Evolutionary conservation across 1,140 invertebrate species (phyloP).

Genomic region (Brachionus manjavacas): DNA sequence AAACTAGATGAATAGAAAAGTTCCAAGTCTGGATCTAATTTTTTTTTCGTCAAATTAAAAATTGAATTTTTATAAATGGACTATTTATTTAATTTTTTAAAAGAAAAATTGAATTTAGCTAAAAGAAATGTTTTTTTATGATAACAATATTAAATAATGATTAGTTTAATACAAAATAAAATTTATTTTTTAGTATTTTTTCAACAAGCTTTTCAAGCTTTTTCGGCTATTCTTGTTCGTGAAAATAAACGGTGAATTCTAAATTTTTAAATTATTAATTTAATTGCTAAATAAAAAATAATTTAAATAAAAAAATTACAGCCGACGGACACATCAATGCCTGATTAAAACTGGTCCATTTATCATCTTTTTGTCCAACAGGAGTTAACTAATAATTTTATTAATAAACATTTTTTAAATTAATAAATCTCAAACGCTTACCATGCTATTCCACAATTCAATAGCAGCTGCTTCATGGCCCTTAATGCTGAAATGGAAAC

Average conservation of each 20-base stretch:
- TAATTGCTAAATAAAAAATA: no score
- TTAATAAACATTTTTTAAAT: not conserved
- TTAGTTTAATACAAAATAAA: no score
- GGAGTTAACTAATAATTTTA: not conserved
- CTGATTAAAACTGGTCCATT: not conserved
- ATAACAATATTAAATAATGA: not conserved
- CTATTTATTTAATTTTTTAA: not conserved
- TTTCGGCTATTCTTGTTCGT: not conserved
- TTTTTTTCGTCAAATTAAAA: no score
- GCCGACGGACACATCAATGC: not conserved
- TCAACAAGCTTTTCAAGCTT: not conserved
- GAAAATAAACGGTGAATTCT: not conserved
- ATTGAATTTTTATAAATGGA: no score
- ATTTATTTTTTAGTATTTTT: no score
- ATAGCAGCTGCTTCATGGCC: constrained; percentile 36
- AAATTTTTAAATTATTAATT: not conserved
- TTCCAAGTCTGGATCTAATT: no score
- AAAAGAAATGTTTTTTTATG: not conserved
- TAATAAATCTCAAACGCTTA: not conserved
- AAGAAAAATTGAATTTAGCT: not conserved
- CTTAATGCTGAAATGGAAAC: constrained; percentile 38
- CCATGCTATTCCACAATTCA: constrained; percentile 40
- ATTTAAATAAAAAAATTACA: not conserved
- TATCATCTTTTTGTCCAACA: not conserved
- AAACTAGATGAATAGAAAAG: no score